Percentiles rank a stretch among this genome's conserved stretches.
Conservation (phyloP, 2,113 vertebrate genomes). For the Talpa occidentalis region DNA sequence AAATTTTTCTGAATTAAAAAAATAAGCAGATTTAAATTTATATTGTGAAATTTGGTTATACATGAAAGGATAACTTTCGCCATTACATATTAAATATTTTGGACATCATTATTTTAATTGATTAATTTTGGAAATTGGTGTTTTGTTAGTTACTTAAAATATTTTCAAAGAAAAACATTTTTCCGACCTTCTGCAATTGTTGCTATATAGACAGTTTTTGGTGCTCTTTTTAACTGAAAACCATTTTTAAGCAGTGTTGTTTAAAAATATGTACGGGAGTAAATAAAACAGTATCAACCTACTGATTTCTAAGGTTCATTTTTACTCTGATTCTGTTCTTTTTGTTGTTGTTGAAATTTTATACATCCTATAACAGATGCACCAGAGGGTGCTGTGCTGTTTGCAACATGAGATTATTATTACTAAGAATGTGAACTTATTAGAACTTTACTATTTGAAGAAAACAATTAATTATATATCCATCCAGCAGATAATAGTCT, state of each 20-base stretch:
- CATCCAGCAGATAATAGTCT: constrained; percentile 42
- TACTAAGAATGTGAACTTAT: constrained; percentile 66
- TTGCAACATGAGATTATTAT: constrained; percentile 77
- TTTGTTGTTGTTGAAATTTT: constrained; percentile 64
- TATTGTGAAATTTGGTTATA: constrained; percentile 50
- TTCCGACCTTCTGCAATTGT: not conserved
- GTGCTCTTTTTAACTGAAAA: constrained; percentile 57
- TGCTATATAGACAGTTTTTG: constrained; percentile 1
- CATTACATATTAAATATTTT: not conserved
- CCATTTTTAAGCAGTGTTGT: constrained; percentile 53
- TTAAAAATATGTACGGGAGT: constrained; percentile 28
- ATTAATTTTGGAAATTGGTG: constrained; percentile 4
- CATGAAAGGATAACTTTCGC: constrained; percentile 9
- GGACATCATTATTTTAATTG: constrained; percentile 39
- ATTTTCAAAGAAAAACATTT: constrained; percentile 47
- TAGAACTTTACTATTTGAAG: constrained; percentile 67
- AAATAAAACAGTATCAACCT: constrained; percentile 32
- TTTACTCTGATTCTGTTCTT: constrained; percentile 52
- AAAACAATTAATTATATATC: constrained; percentile 61
- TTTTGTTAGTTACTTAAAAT: constrained; percentile 56
- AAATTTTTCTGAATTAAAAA: constrained; percentile 49
- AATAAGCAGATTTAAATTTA: constrained; percentile 17
- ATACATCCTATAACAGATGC: constrained; percentile 77
- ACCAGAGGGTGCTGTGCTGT: constrained; percentile 88
- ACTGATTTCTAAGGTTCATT: constrained; percentile 48